Base-by-base conservation (phyloP, 1,140 invertebrate species). In the Choristoneura fumiferana region DNA sequence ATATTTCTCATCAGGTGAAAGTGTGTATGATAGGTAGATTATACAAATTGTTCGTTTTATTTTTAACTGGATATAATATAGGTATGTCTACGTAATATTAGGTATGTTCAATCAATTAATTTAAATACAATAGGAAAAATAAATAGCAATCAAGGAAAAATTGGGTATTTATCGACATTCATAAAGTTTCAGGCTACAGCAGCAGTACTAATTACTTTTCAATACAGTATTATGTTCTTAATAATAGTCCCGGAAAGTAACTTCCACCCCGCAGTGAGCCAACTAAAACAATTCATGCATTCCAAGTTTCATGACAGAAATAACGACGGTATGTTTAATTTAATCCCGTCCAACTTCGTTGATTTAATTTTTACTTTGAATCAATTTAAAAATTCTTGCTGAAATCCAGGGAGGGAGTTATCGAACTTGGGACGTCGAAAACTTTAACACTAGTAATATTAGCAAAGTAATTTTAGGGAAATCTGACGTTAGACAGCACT, bases 301-400 rank as follows among this genome's bases (percentile, higher is more conserved):
- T 77, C 67, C 62, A 80, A 84, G 67, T 81, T 81, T 74, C 70
- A 72, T 70, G 72, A 81, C 77, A 83, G 69, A 78, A 78, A 83
- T 83, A 80, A 81, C 73, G 67, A 74, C 72, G 76, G 59, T 18
- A 49, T 49, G 65, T 76, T 70, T 83, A 83, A 82, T 84, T 81
- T 77, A 78, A 85, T 83, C 71, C 75, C 62, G 69, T 60, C 67
- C 64, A 76, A 81, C 75, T 81, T 76, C 70, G 69, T 68, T 79
- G 80, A 86, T 81, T 81, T 81, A 78, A 84, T 84, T 84, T 86
- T 86, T 84, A 74, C 74, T 78, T 74, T 81, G 71, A 87, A 85
- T 82, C 82, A 86, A 84, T 82, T 84, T 76, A 84, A 87, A 84
- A 84, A 84, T 81, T 84, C 80, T 75, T 69, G 62, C 72, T 64